Conservation (phyloP, 2,888 invertebrate species). For the Nephrotoma flavescens region DNA sequence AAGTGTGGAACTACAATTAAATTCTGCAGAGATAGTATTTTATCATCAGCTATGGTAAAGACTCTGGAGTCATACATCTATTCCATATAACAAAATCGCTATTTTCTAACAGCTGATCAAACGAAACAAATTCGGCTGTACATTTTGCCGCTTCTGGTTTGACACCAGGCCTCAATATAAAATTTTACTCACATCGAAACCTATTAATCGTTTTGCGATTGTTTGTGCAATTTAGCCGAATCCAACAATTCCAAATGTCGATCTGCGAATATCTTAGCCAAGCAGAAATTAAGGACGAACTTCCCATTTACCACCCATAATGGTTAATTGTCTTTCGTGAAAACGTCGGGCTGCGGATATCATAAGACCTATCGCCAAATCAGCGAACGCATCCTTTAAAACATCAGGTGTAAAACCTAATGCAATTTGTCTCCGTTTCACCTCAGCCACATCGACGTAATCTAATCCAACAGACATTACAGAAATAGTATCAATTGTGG, state of each 20-base stretch:
- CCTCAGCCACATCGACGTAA: conserved; percentile 53
- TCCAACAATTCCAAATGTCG: conserved; percentile 64
- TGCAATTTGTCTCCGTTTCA: conserved; percentile 47
- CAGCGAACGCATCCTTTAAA: conserved; percentile 56
- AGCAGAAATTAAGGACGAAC: conserved; percentile 52
- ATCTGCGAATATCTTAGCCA: conserved; percentile 53
- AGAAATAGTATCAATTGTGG: conserved; percentile 49
- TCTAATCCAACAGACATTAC: conserved; percentile 72
- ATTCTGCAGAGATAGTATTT: conserved; percentile 64
- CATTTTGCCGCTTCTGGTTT: conserved; percentile 42
- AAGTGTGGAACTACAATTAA: conserved; percentile 74
- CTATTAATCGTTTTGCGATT: conserved; percentile 47
- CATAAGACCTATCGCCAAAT: conserved; percentile 54
- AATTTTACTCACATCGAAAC: conserved; percentile 50
- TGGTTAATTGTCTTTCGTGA: conserved; percentile 48
- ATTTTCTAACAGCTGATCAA: conserved; percentile 40
- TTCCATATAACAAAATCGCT: conserved; percentile 60
- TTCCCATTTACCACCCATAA: conserved; percentile 41
- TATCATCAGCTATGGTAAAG: conserved; percentile 64
- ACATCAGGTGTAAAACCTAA: conserved; percentile 62
- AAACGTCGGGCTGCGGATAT: conserved; percentile 55
- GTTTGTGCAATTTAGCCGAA: conserved; percentile 60
- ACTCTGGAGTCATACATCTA: conserved; percentile 91
- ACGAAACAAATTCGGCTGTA: conserved; percentile 40
- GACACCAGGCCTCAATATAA: conserved; percentile 51